Evolutionary conservation across 2,888 invertebrate genomes (phyloP).

Genomic region (Gymnoscelis rufifasciata): DNA sequence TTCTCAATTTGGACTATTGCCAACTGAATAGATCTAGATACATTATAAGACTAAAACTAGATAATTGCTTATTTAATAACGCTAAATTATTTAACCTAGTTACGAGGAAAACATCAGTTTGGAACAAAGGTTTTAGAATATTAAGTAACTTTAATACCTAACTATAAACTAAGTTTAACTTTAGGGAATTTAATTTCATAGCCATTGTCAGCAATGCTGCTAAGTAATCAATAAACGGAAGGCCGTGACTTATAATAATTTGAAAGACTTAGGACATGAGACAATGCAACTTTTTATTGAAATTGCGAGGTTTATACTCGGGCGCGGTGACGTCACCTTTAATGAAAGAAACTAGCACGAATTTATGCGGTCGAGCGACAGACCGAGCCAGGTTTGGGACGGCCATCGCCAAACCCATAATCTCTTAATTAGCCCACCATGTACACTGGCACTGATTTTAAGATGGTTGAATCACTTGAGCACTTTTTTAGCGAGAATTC

Average conservation of each 20-base stretch:
- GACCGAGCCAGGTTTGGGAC: slow-evolving; percentile 53
- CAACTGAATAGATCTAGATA: no score
- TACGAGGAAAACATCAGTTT: no score
- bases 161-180: no score
- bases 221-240: slow-evolving; percentile 54
- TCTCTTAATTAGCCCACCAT: slow-evolving; percentile 62
- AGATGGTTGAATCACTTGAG: slow-evolving; percentile 19
- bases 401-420: slow-evolving; percentile 61
- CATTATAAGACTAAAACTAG: no score
- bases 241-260: slow-evolving; percentile 39
- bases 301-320: slow-evolving; percentile 44
- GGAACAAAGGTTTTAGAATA: not conserved
- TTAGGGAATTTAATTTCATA: no score
- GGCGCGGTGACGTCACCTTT: slow-evolving; percentile 73
- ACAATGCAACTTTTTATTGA: slow-evolving; percentile 58
- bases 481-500: slow-evolving; percentile 8
- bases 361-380: slow-evolving; percentile 59
- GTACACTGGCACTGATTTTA: slow-evolving; percentile 27
- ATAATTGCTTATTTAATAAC: no score
- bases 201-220: slow-evolving; percentile 41
- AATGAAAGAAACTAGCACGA: slow-evolving; percentile 59
- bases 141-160: no score
- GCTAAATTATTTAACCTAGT: no score
- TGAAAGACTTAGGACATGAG: slow-evolving; percentile 41
- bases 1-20: no score